Base-by-base conservation (phyloP, 53 echinoderm and acorn worm genomes). In the Echinarachnius parma region DNA sequence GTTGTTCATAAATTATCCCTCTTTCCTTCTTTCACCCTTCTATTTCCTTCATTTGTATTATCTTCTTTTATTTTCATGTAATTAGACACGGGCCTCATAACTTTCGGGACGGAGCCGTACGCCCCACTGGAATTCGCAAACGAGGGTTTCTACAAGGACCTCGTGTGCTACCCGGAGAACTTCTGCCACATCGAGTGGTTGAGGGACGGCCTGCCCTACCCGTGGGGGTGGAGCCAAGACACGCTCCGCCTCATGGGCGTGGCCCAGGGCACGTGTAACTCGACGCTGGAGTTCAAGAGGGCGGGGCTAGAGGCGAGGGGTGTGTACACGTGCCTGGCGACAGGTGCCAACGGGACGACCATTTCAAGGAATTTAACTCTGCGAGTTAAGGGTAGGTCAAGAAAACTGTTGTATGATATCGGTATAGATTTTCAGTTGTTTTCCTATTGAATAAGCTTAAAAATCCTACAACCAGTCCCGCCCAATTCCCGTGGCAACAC, bases 301-400 rank as follows among this genome's bases (percentile, higher is more conserved):
- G 33, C 23, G 33, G 34, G 33, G 14, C 32, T 22, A 30, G 37
- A 31, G 13, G 69, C 69, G 33, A 53, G 9, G 30, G 69, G 69
- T 22, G 53, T 52, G 33, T 69, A 69, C 69, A 69, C 69, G 33
- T 69, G 69, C 23, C 32, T 48, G 18, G 69, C 35, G 53, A 30
- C 50, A 28, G 69, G 69, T 37, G 69, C 69, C 31, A 69, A 69
- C 53, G 69, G 69, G 4, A 69, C 69, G 3, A 32, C n/a, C 30
- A 23, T 69, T 23, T 32, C 50, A 4, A 33, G 69, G 13, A 69
- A 52, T n/a, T 52, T 69, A 13, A 53, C 31, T 0, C 10, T 69
- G 53, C 21, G 9, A 34, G 69, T 69, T 1, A 34, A 34, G 52
- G 53, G 69, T 69, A 47, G 29, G 20, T 0, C 1, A 25, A 39